A percentile compares a stretch with the other conserved stretches of the same genome.
Evolutionary conservation across 1,140 invertebrate species (phyloP).

Genomic region (Saccostrea echinata): DNA sequence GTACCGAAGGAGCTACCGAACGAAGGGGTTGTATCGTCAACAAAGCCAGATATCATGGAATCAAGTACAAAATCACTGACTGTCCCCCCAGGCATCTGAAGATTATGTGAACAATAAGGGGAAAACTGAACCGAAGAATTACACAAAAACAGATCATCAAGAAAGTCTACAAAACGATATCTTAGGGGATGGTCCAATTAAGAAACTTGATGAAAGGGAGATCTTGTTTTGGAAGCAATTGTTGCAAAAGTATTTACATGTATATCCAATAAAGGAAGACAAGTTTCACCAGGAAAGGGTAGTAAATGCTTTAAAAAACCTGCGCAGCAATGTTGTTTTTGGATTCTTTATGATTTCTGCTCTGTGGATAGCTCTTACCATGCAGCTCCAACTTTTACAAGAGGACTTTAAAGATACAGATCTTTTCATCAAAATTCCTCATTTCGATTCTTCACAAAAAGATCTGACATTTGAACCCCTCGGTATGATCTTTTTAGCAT

Average conservation of each 20-base stretch:
- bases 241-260: constrained; percentile 72
- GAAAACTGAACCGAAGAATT: not conserved
- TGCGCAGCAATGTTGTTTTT: constrained; percentile 96
- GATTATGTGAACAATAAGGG: not conserved
- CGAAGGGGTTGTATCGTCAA: constrained; percentile 41
- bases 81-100: not conserved
- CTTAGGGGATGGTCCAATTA: constrained; percentile 89
- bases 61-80: not conserved
- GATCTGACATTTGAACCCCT: constrained; percentile 78
- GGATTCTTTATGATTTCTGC: constrained; percentile 99
- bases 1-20: constrained; percentile 16
- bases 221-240: constrained; percentile 73
- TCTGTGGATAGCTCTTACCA: constrained; percentile 98
- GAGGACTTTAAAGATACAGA: constrained; percentile 81
- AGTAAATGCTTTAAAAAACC: constrained; percentile 92
- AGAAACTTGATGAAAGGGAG: constrained; percentile 65
- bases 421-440: constrained; percentile 87
- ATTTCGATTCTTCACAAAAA: constrained; percentile 59
- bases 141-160: constrained; percentile 58
- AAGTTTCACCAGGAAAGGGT: constrained; percentile 69
- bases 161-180: constrained; percentile 78
- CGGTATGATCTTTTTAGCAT: constrained; percentile 80
- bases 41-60: constrained; percentile 8
- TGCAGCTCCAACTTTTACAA: constrained; percentile 95
- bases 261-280: constrained; percentile 71